Conservation (phyloP, 2,888 invertebrate species). For the Argyra leucocephala region DNA sequence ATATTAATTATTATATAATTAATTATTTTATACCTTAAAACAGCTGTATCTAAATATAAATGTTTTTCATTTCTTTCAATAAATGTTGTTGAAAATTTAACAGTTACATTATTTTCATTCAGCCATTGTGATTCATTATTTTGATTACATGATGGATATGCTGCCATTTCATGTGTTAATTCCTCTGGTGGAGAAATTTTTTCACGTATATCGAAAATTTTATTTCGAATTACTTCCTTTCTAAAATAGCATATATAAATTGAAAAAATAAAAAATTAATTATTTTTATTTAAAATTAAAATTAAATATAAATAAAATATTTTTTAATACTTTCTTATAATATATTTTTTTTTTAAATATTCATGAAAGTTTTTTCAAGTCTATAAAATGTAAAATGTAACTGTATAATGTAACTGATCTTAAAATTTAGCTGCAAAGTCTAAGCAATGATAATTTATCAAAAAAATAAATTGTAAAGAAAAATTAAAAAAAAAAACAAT, state of each 20-base stretch:
- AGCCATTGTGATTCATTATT: constrained; percentile 36
- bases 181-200: constrained; percentile 28
- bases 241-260: constrained; percentile 31
- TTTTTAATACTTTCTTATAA: too few species aligned
- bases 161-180: constrained; percentile 38
- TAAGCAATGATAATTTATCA: too few species aligned
- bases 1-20: not conserved
- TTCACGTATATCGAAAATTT: constrained; percentile 30
- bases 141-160: constrained; percentile 38
- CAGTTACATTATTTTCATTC: constrained; percentile 36
- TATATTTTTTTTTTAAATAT: too few species aligned
- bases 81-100: constrained; percentile 37
- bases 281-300: too few species aligned
- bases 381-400: too few species aligned
- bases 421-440: too few species aligned
- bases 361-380: too few species aligned
- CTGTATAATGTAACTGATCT: too few species aligned
- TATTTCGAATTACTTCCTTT: constrained; percentile 34
- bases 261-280: too few species aligned
- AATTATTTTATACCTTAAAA: constrained; percentile 30
- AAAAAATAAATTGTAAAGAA: too few species aligned
- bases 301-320: too few species aligned
- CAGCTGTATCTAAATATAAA: constrained; percentile 36
- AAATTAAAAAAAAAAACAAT: too few species aligned
- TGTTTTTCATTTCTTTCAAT: constrained; percentile 33